Percentiles rank a stretch among this genome's conserved stretches.
Conservation (phyloP, 1,140 invertebrate genomes). For the Leucophenga varia region DNA sequence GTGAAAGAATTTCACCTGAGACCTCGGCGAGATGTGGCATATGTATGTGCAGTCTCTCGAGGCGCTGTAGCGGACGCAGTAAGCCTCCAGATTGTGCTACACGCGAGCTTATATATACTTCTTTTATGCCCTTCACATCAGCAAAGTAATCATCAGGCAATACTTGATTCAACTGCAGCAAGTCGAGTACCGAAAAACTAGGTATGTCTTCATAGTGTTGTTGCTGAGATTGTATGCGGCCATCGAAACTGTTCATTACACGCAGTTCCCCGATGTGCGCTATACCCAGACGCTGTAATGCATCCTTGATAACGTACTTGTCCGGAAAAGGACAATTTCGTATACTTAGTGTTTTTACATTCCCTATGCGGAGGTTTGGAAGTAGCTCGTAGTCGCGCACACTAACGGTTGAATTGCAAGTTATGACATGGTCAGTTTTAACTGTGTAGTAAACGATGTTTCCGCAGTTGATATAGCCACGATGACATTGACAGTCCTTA, state of each 20-base stretch:
- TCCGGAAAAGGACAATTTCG: conserved; percentile 36
- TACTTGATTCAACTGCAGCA: conserved; percentile 30
- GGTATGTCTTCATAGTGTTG: conserved; percentile 34
- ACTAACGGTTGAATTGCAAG: conserved; percentile 31
- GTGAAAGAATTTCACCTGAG: conserved; percentile 33
- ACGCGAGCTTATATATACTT: conserved; percentile 32
- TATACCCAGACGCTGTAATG: conserved; percentile 28
- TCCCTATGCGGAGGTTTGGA: conserved; percentile 26
- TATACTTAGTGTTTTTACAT: conserved; percentile 22
- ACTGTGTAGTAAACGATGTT: conserved; percentile 28
- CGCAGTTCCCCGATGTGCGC: conserved; percentile 33
- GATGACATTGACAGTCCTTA: conserved; percentile 38
- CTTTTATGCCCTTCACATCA: conserved; percentile 22
- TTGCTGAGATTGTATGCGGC: conserved; percentile 29
- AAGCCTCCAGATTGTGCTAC: conserved; percentile 28
- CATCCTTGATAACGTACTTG: conserved; percentile 21
- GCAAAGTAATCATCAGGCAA: conserved; percentile 27
- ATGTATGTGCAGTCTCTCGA: conserved; percentile 26
- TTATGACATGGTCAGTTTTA: conserved; percentile 22
- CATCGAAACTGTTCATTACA: conserved; percentile 33
- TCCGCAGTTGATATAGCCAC: conserved; percentile 40
- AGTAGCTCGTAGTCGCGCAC: conserved; percentile 32
- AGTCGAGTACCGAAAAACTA: conserved; percentile 17
- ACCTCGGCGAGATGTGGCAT: conserved; percentile 33
- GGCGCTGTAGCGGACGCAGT: conserved; percentile 24